These are phyloP conservation scores for Drosophila mimetica DNA, from an alignment of 2,888 invertebrate species.

Conservation along the genomic window DNA sequence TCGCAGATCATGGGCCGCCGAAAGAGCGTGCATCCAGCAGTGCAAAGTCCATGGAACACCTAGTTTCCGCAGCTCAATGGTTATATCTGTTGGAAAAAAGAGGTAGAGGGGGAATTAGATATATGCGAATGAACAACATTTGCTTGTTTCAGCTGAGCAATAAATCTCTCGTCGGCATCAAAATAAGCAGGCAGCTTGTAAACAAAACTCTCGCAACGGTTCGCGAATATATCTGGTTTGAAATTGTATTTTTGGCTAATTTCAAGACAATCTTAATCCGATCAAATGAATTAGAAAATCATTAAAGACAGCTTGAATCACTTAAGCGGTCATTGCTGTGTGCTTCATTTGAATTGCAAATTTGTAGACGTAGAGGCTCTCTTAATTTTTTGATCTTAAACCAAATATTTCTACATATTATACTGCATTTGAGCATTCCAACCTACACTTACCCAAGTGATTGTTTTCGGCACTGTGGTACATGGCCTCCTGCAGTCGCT, in stretches of 20 bases:
- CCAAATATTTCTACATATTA: too few relatives aligned
- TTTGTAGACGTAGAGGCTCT: neutral
- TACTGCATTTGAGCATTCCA: too few relatives aligned
- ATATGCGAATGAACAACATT: neutral
- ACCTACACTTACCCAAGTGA: slow-evolving; percentile 91
- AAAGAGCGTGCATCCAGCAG: slow-evolving; percentile 95
- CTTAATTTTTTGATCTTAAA: neutral
- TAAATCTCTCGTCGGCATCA: neutral
- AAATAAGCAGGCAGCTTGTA: slow-evolving; percentile 3
- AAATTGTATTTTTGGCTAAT: slow-evolving; percentile 9
- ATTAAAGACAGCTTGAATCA: slow-evolving; percentile 21
- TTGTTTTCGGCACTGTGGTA: slow-evolving; percentile 97
- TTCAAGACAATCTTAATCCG: neutral
- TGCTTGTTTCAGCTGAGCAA: neutral
- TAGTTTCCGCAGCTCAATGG: slow-evolving; percentile 92
- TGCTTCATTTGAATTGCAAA: slow-evolving; percentile 1
- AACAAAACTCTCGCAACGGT: slow-evolving; percentile 21
- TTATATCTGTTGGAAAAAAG: slow-evolving; percentile 87
- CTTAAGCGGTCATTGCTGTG: slow-evolving; percentile 20
- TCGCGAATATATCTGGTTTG: slow-evolving; percentile 13
- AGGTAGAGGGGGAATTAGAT: too few relatives aligned
- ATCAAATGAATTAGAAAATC: slow-evolving; percentile 13
- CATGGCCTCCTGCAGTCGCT: slow-evolving; percentile 96
- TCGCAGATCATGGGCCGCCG: slow-evolving; percentile 93
- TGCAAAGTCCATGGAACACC: slow-evolving; percentile 96